phyloP scores from a whole-genome alignment of 2,797 vertebrate species.

The Muscicapa striata region DNA sequence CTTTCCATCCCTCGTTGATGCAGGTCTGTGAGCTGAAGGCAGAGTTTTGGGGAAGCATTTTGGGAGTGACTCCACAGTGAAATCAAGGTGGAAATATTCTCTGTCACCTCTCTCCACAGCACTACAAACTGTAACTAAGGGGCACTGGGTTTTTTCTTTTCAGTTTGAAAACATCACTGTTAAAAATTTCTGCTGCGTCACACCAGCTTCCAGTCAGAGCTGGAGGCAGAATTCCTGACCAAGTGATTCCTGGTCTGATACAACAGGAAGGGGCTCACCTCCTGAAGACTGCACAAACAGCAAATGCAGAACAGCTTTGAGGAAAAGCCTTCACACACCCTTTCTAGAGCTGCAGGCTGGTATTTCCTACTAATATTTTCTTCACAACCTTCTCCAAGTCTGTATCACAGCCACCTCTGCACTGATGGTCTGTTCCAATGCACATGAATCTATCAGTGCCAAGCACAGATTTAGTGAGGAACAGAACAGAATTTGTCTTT shows the following conservation, averaged over 20 bases:
- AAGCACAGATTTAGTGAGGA: neutral
- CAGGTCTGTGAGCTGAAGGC: neutral
- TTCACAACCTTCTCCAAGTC: neutral
- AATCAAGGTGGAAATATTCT: neutral
- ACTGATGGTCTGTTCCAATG: neutral
- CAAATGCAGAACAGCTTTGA: neutral
- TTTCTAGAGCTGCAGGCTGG: neutral
- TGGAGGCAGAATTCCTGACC: neutral
- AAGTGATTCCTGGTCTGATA: neutral
- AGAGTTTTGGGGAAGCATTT: neutral
- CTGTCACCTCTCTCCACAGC: neutral
- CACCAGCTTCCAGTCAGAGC: neutral
- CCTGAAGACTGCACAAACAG: neutral
- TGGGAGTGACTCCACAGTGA: neutral
- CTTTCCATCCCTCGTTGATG: neutral
- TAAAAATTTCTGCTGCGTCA: neutral
- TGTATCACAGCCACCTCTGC: neutral
- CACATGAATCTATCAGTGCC: neutral
- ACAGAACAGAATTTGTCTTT: neutral
- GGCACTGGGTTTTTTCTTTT: neutral
- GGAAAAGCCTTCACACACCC: neutral
- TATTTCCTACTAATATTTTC: neutral
- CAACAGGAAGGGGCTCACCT: neutral
- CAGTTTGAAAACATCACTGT: neutral
- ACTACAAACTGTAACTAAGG: neutral